A percentile compares a stretch with the other conserved stretches of the same genome.
These are phyloP conservation scores for Actinia equina DNA, from an alignment of 64 coral and sea anemone genomes.

Conservation along the genomic window DNA sequence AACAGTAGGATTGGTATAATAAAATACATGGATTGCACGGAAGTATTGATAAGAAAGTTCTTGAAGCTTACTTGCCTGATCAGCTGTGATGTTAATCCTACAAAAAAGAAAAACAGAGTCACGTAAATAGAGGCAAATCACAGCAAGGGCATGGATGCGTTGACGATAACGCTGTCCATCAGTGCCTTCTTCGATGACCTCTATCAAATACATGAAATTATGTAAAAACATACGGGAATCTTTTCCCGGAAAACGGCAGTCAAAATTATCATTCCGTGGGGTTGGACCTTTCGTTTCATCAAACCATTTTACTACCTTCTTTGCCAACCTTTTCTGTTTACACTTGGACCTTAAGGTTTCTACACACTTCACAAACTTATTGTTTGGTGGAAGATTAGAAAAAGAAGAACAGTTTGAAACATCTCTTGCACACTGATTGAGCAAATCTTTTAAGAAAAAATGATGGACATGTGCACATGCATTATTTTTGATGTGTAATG, in stretches of 20 bases:
- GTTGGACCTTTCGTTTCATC: too few relatives aligned
- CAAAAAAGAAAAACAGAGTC: too few relatives aligned
- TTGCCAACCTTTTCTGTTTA: not conserved
- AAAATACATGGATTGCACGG: conserved; percentile 20
- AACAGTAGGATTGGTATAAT: conserved; percentile 50
- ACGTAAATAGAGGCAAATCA: too few relatives aligned
- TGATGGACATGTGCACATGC: not conserved
- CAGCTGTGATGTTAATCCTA: too few relatives aligned
- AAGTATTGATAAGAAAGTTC: conserved; percentile 31
- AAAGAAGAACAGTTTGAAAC: not conserved
- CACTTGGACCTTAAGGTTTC: not conserved
- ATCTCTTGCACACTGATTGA: not conserved
- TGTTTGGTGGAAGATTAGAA: not conserved
- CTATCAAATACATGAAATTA: conserved; percentile 20
- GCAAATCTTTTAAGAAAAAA: not conserved
- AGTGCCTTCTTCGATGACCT: too few relatives aligned
- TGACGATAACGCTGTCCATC: too few relatives aligned
- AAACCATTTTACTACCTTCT: not conserved
- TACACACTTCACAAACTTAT: not conserved
- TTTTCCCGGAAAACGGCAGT: conserved; percentile 53
- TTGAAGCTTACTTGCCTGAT: too few relatives aligned
- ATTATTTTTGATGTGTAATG: conserved; percentile 3
- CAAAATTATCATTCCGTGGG: conserved; percentile 36
- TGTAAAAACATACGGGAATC: conserved; percentile 57
- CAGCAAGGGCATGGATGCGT: too few relatives aligned